Conservation (phyloP, 2,113 vertebrate species). For the Baryphthengus martii region DNA sequence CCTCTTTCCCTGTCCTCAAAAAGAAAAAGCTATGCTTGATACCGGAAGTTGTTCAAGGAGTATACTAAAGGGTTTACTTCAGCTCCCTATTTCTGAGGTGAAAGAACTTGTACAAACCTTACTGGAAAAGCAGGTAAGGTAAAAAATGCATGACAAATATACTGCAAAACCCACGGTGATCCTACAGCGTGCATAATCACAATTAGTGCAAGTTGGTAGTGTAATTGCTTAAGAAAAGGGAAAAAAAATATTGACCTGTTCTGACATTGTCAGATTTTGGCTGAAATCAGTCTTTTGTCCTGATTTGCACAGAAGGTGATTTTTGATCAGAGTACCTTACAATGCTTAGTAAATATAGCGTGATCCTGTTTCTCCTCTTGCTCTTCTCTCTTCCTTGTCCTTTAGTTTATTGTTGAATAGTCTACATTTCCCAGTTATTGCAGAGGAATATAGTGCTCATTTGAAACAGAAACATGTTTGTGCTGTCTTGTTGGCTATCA, state of each 20-base stretch:
- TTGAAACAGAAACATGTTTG: not conserved
- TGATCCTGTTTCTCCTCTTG: not conserved
- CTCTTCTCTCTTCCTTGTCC: not conserved
- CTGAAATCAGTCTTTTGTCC: not conserved
- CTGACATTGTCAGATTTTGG: not conserved
- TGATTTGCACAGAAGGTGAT: not conserved
- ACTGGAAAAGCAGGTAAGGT: not conserved
- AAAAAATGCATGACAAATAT: not conserved
- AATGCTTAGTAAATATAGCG: not conserved
- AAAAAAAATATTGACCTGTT: not conserved
- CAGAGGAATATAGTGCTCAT: not conserved
- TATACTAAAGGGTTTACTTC: not conserved
- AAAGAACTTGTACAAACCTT: not conserved
- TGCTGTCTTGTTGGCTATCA: not conserved
- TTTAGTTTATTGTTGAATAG: not conserved
- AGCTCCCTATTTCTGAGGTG: not conserved
- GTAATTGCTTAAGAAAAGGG: not conserved
- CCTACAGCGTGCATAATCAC: not conserved
- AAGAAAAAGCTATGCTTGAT: not conserved
- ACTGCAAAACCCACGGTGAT: fast-evolving
- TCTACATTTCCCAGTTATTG: not conserved
- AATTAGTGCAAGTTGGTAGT: not conserved
- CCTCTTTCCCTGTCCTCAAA: not conserved
- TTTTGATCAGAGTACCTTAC: not conserved
- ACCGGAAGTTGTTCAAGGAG: not conserved